Percentiles rank a stretch among this genome's conserved stretches.
These are phyloP conservation scores for Hephaestus fuliginosus DNA, from an alignment of 2,797 vertebrate genomes.

Conservation along the genomic window DNA sequence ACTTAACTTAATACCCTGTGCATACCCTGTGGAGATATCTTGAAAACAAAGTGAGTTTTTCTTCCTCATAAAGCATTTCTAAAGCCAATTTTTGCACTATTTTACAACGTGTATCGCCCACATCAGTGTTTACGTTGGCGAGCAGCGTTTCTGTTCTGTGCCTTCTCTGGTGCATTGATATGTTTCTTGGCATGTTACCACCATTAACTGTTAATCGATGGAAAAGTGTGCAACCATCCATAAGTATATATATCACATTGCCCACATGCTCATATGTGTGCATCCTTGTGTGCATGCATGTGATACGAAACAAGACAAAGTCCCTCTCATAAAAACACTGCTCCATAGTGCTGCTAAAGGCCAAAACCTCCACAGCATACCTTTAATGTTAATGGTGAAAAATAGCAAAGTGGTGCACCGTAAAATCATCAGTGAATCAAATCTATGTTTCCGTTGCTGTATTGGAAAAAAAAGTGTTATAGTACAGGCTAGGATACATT, in stretches of 20 bases:
- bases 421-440: not conserved
- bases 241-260: not conserved
- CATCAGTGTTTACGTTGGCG: not conserved
- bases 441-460: not conserved
- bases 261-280: not conserved
- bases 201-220: not conserved
- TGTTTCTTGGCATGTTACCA: not conserved
- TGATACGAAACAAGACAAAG: not conserved
- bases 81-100: not conserved
- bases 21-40: not conserved
- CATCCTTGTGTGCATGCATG: not conserved
- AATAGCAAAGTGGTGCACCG: not conserved
- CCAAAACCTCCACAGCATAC: not conserved
- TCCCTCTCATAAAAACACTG: not conserved
- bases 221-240: not conserved
- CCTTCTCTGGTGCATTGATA: not conserved
- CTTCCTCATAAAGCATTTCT: constrained; percentile 2
- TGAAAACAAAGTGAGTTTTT: not conserved
- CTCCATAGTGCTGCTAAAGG: not conserved
- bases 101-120: constrained; percentile 2
- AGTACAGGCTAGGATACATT: not conserved
- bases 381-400: not conserved
- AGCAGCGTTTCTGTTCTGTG: not conserved
- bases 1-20: not conserved
- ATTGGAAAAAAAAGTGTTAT: not conserved